Evolutionary conservation across 1,140 invertebrate genomes (phyloP).

Genomic region (Grapholita molesta): DNA sequence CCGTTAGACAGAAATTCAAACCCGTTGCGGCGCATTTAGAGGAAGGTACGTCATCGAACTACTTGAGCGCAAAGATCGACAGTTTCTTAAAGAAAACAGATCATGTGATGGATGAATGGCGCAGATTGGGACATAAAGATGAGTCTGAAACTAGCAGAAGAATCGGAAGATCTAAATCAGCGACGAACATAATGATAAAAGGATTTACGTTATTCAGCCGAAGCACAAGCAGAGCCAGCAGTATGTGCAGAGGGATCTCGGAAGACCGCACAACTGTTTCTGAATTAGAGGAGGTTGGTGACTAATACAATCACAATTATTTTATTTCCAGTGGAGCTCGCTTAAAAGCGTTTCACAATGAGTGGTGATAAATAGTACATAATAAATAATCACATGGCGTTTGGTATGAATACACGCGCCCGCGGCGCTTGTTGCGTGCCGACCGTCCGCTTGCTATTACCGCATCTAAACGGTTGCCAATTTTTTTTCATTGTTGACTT

Average conservation of each 20-base stretch:
- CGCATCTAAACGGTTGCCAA: conserved; percentile 56
- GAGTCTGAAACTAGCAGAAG: conserved; percentile 70
- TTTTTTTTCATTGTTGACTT: conserved; percentile 62
- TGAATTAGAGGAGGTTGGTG: conserved; percentile 80
- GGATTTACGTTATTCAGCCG: conserved; percentile 86
- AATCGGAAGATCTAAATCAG: conserved; percentile 83
- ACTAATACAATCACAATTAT: conserved; percentile 31
- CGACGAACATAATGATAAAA: conserved; percentile 88
- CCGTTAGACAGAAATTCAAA: conserved; percentile 82
- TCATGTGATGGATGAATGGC: conserved; percentile 92
- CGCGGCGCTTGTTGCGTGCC: conserved; percentile 48
- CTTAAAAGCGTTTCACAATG: conserved; percentile 27
- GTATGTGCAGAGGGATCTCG: conserved; percentile 74
- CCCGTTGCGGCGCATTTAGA: conserved; percentile 86
- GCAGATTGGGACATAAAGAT: conserved; percentile 80
- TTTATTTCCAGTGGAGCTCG: conserved; percentile 28
- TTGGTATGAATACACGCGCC: conserved; percentile 41
- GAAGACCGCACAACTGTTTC: conserved; percentile 81
- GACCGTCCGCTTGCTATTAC: conserved; percentile 41
- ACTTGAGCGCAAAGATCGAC: conserved; percentile 85
- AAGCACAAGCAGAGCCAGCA: conserved; percentile 75
- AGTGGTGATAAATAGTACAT: conserved; percentile 38
- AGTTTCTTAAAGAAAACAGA: conserved; percentile 90
- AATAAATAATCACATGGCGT: conserved; percentile 51
- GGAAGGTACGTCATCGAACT: conserved; percentile 85